These are phyloP conservation scores for Scytalopus superciliaris DNA, from an alignment of 2,113 vertebrate species.

Conservation along the genomic window DNA sequence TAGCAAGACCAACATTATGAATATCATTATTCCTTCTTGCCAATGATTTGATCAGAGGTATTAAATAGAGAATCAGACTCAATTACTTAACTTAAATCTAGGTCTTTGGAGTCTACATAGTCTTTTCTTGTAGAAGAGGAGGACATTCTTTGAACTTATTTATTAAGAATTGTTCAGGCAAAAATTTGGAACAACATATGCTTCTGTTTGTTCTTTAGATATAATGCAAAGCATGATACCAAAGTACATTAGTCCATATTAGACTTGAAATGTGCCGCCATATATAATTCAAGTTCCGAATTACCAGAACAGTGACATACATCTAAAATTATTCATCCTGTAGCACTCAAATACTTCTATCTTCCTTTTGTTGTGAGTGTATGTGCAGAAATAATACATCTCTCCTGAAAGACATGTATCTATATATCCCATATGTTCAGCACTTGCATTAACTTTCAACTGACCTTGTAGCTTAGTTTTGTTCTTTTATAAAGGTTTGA, in stretches of 20 bases:
- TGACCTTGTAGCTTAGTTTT: constrained; percentile 37
- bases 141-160: not conserved
- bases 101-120: not conserved
- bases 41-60: not conserved
- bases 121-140: not conserved
- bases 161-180: not conserved
- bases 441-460: constrained; percentile 3
- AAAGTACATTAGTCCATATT: not conserved
- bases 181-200: not conserved
- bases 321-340: not conserved
- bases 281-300: not conserved
- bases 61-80: not conserved
- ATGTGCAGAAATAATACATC: not conserved
- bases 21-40: not conserved
- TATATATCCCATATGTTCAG: not conserved
- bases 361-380: not conserved
- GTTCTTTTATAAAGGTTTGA: not conserved
- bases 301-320: not conserved
- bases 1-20: not conserved
- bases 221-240: not conserved
- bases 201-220: not conserved
- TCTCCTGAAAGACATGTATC: not conserved
- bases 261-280: not conserved
- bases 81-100: not conserved
- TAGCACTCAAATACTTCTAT: not conserved